Conservation (phyloP, 2,797 vertebrate genomes). For the Menidia menidia region DNA sequence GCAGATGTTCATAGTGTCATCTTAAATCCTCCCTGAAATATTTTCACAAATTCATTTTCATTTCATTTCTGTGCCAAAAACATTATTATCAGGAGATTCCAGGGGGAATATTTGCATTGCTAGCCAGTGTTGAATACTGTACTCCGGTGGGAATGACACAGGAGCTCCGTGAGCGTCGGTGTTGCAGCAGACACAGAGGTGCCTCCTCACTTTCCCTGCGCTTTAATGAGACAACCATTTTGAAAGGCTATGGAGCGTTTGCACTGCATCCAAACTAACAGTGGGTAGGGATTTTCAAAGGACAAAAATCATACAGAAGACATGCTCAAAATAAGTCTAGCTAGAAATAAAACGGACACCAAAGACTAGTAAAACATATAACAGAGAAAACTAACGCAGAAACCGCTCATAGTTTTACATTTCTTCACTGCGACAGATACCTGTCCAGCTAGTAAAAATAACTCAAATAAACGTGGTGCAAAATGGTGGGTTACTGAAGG, state of each 20-base stretch:
- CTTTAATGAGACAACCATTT: constrained; percentile 74
- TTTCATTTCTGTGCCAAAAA: constrained; percentile 18
- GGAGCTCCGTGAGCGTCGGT: constrained; percentile 61
- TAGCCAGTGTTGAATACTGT: constrained; percentile 51
- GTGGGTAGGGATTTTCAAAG: constrained; percentile 8
- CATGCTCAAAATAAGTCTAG: background rate
- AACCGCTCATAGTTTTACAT: background rate
- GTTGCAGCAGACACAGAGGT: constrained; percentile 61
- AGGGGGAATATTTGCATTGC: constrained; percentile 55
- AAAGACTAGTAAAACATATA: background rate
- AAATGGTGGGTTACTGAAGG: background rate
- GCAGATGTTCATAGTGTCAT: background rate
- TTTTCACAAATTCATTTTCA: background rate
- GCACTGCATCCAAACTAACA: constrained; percentile 11
- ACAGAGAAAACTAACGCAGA: background rate
- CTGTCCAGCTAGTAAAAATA: background rate
- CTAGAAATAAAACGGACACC: background rate
- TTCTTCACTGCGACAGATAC: constrained; percentile 5
- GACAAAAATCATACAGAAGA: background rate
- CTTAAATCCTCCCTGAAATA: constrained; percentile 5
- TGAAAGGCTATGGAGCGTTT: constrained; percentile 36
- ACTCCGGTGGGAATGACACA: constrained; percentile 63
- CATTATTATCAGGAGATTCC: constrained; percentile 38
- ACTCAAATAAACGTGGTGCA: background rate
- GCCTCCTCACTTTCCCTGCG: constrained; percentile 63